Evolutionary conservation across 2,888 invertebrate genomes (phyloP).

Genomic region (Drosophila limbata): DNA sequence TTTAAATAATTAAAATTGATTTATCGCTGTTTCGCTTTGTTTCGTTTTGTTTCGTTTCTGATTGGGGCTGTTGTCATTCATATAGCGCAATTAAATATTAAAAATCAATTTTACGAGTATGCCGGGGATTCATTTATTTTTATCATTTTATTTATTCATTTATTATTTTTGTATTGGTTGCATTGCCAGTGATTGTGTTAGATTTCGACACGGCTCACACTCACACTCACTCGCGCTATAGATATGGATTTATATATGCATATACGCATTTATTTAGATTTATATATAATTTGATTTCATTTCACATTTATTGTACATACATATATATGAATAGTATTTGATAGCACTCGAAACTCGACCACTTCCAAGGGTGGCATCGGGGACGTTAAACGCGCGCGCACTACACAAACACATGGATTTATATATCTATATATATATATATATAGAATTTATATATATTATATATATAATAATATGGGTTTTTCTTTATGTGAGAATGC

Average conservation of each 20-base stretch:
- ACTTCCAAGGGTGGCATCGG: constrained; percentile 51
- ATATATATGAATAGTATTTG: constrained; percentile 72
- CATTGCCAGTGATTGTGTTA: constrained; percentile 33
- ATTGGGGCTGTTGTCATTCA: constrained; percentile 32
- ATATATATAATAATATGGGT: constrained; percentile 75
- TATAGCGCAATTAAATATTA: constrained; percentile 50
- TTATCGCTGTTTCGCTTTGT: constrained; percentile 16
- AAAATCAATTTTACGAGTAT: constrained; percentile 50
- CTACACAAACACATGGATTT: constrained; percentile 49
- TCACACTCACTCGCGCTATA: constrained; percentile 27
- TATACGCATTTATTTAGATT: constrained; percentile 45
- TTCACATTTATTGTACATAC: constrained; percentile 64
- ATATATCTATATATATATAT: constrained; percentile 39
- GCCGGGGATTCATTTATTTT: constrained; percentile 29
- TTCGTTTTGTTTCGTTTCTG: constrained; percentile 9
- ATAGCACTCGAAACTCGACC: constrained; percentile 61
- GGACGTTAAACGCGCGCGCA: constrained; percentile 74
- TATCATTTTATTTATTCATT: constrained; percentile 17
- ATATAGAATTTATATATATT: constrained; percentile 64
- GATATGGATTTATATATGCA: constrained; percentile 31
- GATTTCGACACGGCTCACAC: constrained; percentile 38
- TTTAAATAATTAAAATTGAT: constrained; percentile 33
- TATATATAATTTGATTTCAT: constrained; percentile 58
- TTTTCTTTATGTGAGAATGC: constrained; percentile 55
- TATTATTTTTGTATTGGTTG: neutral